These are phyloP conservation scores for Choloepus didactylus DNA, from an alignment of 2,797 vertebrate species.

Conservation along the genomic window DNA sequence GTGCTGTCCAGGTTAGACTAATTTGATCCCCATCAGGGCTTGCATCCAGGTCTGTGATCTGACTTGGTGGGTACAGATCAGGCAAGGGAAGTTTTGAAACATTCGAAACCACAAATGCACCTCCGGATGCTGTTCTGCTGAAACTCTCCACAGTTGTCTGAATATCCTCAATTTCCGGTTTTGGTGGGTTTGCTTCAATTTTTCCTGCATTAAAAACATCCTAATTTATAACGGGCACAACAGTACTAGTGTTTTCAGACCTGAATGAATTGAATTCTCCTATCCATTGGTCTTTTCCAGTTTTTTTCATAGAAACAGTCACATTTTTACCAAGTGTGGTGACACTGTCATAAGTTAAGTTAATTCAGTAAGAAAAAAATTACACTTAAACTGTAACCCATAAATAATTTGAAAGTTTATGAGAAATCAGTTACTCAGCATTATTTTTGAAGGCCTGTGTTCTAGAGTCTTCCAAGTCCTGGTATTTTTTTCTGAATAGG, in stretches of 20 bases:
- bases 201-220: conserved; percentile 74
- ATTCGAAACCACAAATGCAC: conserved; percentile 80
- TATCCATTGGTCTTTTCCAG: neutral
- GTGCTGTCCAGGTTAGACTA: conserved; percentile 86
- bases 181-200: conserved; percentile 84
- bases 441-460: neutral
- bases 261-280: neutral
- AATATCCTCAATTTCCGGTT: conserved; percentile 60
- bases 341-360: conserved; percentile 1
- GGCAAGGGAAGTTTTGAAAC: neutral
- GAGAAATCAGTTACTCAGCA: neutral
- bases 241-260: conserved; percentile 36
- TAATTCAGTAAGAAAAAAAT: neutral
- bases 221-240: conserved; percentile 30
- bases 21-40: conserved; percentile 75
- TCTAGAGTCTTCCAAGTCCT: neutral
- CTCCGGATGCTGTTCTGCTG: conserved; percentile 83
- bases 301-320: neutral
- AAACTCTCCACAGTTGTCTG: conserved; percentile 80
- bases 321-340: conserved; percentile 29
- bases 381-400: neutral
- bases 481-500: neutral
- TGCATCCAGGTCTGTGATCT: conserved; percentile 87
- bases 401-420: neutral
- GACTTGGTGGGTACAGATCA: conserved; percentile 84